Evolutionary conservation across 2,113 vertebrate species (phyloP), one percentile per base, ranked within the genome.

Genomic region (Cynocephalus volans): DNA sequence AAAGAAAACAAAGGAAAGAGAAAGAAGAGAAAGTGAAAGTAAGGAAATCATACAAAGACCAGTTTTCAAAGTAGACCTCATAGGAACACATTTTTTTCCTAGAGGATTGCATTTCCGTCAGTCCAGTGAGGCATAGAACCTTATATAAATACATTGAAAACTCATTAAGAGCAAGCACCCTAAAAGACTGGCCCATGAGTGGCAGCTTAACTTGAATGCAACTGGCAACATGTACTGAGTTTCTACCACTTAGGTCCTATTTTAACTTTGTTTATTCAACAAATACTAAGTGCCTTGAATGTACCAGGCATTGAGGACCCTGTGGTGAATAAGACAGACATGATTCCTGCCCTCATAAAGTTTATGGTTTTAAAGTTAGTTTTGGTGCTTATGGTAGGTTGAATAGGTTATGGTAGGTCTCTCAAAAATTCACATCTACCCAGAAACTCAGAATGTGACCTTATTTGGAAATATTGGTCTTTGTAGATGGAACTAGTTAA

Each of bases 231-330:
- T 5, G 21, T 41, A 67, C 33, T 75, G 56, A 85, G 33, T 60
- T 95, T 36, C 75, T 82, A 64, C 8, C 24, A 70, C 50, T 62
- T 67, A 26, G n/a, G 18, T 26, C 18, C 56, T 75, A 84, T 86
- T 91, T 95, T 62, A 75, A 54, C 26, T 21, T 94, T 65, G 82
- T 73, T 79, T 85, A 56, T 65, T 96, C 54, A 93, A 70, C 33
- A 72, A 58, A 52, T 75, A 28, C 18, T 64, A 79, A 73, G n/a
- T 58, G 62, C 36, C 26, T 92, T 89, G 24, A 82, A 14, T 84
- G 33, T 69, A 54, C 28, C 67, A 81, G 64, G 15, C 33, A 48
- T 5, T 52, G 6, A 88, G 19, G 24, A 75, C 45, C 77, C 45
- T 33, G 0, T 4, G 83, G 19, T 75, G 62, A 95, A 70, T 5